Conservation (phyloP, 2,888 invertebrate species). For the Fabriciana adippe region DNA sequence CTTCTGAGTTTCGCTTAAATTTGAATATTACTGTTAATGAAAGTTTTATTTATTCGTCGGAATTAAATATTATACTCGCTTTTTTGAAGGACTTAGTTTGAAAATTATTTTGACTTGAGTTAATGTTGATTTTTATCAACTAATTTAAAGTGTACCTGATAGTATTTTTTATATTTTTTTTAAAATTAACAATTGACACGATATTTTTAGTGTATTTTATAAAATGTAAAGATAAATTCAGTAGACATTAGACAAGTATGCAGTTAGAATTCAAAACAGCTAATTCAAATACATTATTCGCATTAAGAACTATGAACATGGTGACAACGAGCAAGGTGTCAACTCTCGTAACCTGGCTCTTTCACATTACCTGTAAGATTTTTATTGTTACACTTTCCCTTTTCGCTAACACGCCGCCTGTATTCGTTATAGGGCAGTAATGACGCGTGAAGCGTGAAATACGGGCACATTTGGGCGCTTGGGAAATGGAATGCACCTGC, state of each 20-base stretch:
- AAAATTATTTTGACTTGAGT: conserved; percentile 5
- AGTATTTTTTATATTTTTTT: background rate
- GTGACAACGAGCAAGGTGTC: conserved; percentile 46
- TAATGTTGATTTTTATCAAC: background rate
- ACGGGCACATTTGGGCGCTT: conserved; percentile 75
- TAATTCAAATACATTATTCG: too few relatives aligned
- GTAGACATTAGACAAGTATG: too few relatives aligned
- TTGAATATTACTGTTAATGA: conserved; percentile 35
- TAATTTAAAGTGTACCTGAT: background rate
- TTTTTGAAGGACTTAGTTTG: conserved; percentile 7
- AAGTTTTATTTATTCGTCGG: conserved; percentile 27
- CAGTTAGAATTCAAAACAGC: too few relatives aligned
- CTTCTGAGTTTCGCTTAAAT: conserved; percentile 33
- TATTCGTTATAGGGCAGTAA: conserved; percentile 67
- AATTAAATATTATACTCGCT: conserved; percentile 22
- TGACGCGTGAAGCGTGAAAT: conserved; percentile 77
- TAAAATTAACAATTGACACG: background rate
- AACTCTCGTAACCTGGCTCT: conserved; percentile 58
- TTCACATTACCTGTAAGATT: conserved; percentile 64
- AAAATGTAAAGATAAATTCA: too few relatives aligned
- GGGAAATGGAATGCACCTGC: conserved; percentile 81
- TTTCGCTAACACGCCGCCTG: conserved; percentile 62
- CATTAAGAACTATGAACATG: conserved; percentile 26
- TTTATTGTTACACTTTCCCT: conserved; percentile 75
- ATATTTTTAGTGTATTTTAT: too few relatives aligned